phyloP scores from a whole-genome alignment of 2,113 vertebrate species.

The Tyrannus savana region DNA sequence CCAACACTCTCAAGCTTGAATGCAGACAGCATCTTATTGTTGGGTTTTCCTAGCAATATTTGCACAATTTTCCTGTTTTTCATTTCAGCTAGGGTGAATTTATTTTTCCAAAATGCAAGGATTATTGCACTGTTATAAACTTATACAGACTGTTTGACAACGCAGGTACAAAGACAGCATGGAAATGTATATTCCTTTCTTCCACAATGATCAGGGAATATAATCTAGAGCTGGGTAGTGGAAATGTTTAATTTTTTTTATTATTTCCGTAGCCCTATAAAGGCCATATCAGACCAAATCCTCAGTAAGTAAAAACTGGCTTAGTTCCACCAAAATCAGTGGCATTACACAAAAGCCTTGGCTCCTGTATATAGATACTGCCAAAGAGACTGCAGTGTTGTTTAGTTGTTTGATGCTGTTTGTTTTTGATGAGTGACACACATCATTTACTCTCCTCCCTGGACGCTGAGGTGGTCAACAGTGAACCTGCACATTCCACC shows the following conservation, averaged over 20 bases:
- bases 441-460: neutral
- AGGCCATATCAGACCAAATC: neutral
- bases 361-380: neutral
- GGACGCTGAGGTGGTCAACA: fast-evolving
- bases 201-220: neutral
- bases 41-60: neutral
- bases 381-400: neutral
- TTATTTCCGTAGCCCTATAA: neutral
- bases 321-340: neutral
- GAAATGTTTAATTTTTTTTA: neutral
- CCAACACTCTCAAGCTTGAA: neutral
- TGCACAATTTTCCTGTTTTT: neutral
- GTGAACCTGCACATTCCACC: neutral
- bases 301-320: neutral
- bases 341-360: neutral
- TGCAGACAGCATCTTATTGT: neutral
- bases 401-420: neutral
- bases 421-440: neutral
- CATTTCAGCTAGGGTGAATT: neutral
- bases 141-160: neutral
- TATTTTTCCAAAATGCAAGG: neutral
- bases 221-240: neutral
- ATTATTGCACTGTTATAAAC: neutral
- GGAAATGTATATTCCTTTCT: neutral
- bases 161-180: neutral